These are phyloP conservation scores for Progne subis DNA, from an alignment of 2,113 vertebrate genomes.

Conservation along the genomic window DNA sequence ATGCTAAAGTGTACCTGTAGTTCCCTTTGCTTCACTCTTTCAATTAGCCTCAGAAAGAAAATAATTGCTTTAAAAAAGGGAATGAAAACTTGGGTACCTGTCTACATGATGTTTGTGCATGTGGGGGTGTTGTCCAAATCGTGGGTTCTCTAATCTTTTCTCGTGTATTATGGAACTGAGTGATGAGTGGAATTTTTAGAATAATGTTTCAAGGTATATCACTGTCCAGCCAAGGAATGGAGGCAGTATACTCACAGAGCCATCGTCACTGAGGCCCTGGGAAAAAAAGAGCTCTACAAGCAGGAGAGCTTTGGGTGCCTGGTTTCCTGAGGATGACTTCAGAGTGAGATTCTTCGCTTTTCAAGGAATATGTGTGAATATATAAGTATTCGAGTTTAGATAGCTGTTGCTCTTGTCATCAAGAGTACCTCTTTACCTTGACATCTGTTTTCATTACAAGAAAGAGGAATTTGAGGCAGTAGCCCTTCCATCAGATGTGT, in stretches of 20 bases:
- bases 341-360: background rate
- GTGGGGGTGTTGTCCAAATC: background rate
- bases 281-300: background rate
- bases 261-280: background rate
- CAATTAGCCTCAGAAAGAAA: background rate
- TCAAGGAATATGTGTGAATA: background rate
- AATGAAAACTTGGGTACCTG: background rate
- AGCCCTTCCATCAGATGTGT: background rate
- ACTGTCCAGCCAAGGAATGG: background rate
- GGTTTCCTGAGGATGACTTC: background rate
- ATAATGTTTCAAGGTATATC: background rate
- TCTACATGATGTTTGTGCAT: background rate
- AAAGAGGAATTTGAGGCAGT: background rate
- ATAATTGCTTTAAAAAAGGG: background rate
- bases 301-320: background rate
- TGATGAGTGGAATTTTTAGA: background rate
- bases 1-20: background rate
- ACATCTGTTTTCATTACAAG: background rate
- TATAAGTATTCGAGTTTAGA: accelerated
- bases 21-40: background rate
- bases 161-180: background rate
- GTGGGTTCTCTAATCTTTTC: background rate
- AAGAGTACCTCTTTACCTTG: background rate
- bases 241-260: background rate
- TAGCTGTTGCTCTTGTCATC: background rate